phyloP scores from a whole-genome alignment of 1,140 invertebrate species.

The Sminthurinus signatus region DNA sequence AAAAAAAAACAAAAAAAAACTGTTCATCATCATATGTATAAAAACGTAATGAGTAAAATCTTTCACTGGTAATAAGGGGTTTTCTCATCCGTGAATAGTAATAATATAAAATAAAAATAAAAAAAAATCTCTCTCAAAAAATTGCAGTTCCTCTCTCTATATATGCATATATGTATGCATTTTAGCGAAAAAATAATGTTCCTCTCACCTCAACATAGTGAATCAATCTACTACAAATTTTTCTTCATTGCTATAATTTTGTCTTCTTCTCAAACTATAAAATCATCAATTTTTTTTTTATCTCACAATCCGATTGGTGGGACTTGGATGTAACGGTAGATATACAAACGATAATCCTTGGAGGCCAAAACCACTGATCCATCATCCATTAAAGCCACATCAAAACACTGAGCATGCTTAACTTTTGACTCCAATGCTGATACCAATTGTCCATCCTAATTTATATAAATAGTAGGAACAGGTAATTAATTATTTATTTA shows the following conservation, averaged over 20 bases:
- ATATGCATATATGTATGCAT: no score
- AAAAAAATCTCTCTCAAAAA: slow-evolving; percentile 5
- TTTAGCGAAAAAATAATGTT: no score
- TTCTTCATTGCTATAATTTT: no score
- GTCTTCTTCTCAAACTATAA: not conserved
- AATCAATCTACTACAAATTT: no score
- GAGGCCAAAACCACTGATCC: slow-evolving; percentile 97
- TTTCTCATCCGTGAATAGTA: not conserved
- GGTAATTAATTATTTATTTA: no score
- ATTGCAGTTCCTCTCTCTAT: not conserved
- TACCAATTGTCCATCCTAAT: slow-evolving; percentile 91
- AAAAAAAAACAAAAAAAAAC: slow-evolving; percentile 8
- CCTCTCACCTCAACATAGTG: no score
- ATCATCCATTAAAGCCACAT: slow-evolving; percentile 98
- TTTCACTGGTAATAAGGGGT: slow-evolving; percentile 11
- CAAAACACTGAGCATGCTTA: slow-evolving; percentile 99
- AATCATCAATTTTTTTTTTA: not conserved
- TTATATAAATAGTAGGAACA: no score
- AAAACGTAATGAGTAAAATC: slow-evolving; percentile 13
- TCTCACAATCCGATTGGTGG: slow-evolving; percentile 33
- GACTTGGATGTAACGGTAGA: slow-evolving; percentile 85
- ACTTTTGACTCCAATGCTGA: slow-evolving; percentile 97
- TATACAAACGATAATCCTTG: slow-evolving; percentile 98
- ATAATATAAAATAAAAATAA: slow-evolving; percentile 15
- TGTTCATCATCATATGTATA: not conserved